These are phyloP conservation scores for Cetoscarus ocellatus DNA, from an alignment of 2,797 vertebrate genomes.

Conservation along the genomic window DNA sequence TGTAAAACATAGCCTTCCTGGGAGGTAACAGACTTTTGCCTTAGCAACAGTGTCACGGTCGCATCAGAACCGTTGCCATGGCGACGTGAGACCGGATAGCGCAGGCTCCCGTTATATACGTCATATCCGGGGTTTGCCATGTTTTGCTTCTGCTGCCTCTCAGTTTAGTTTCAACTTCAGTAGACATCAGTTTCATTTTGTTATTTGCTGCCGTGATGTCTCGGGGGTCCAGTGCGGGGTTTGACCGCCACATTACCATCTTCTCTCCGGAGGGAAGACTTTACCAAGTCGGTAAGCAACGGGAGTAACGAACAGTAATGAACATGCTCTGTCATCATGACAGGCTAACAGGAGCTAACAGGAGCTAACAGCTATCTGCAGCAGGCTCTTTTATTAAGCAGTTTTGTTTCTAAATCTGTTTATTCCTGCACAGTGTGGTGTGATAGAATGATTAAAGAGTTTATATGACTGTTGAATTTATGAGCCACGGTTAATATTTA, in stretches of 20 bases:
- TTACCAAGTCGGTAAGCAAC: conserved; percentile 93
- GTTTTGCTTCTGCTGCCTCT: conserved; percentile 30
- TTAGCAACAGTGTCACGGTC: too few relatives aligned
- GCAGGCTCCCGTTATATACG: neutral
- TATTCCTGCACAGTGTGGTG: too few relatives aligned
- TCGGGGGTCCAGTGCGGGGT: conserved; percentile 92
- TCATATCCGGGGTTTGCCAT: conserved; percentile 46
- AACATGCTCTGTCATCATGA: conserved; percentile 64
- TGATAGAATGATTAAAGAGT: too few relatives aligned
- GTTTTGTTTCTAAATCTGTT: neutral
- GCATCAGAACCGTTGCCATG: neutral
- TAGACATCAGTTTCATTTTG: neutral
- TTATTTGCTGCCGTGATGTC: conserved; percentile 81
- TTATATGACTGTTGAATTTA: too few relatives aligned
- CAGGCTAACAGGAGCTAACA: conserved; percentile 48
- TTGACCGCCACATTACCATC: conserved; percentile 95
- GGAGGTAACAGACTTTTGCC: too few relatives aligned
- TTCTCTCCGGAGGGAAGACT: conserved; percentile 94
- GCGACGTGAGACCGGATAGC: conserved; percentile 34
- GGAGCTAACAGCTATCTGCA: conserved; percentile 16
- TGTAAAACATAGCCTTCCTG: too few relatives aligned
- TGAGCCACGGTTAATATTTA: too few relatives aligned
- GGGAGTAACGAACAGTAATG: neutral
- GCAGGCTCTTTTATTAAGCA: conserved; percentile 6
- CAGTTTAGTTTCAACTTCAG: conserved; percentile 40